These are phyloP conservation scores for Propithecus perrieri DNA, from an alignment of 2,797 vertebrate species.

Conservation along the genomic window DNA sequence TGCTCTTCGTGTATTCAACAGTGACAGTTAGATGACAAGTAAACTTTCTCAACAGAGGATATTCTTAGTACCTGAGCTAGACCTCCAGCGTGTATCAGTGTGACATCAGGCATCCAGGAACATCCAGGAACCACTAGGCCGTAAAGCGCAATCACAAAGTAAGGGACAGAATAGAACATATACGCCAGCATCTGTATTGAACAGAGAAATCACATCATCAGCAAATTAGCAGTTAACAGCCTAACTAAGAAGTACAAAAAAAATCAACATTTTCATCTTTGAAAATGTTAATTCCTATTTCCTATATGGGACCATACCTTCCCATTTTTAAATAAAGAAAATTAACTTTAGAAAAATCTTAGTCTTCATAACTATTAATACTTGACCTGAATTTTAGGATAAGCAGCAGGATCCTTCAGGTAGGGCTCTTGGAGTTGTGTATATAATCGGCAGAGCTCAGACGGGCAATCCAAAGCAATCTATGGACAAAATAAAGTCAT, in stretches of 20 bases:
- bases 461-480: slow-evolving; percentile 94
- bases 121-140: slow-evolving; percentile 94
- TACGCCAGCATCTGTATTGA: slow-evolving; percentile 92
- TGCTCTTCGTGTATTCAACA: neutral
- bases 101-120: slow-evolving; percentile 94
- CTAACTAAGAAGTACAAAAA: neutral
- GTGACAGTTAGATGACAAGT: neutral
- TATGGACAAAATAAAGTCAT: slow-evolving; percentile 72
- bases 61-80: slow-evolving; percentile 91
- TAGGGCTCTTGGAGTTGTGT: slow-evolving; percentile 93
- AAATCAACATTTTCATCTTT: neutral
- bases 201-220: slow-evolving; percentile 31
- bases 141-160: slow-evolving; percentile 90
- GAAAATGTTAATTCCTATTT: neutral
- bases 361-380: neutral
- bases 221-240: neutral
- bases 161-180: slow-evolving; percentile 95
- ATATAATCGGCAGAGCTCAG: slow-evolving; percentile 90
- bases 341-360: neutral
- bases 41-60: slow-evolving; percentile 9
- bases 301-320: neutral
- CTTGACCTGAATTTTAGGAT: slow-evolving; percentile 94
- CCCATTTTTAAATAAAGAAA: neutral
- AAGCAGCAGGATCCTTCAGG: slow-evolving; percentile 95
- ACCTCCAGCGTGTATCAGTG: slow-evolving; percentile 93